These are phyloP conservation scores for Pavo muticus DNA, from an alignment of 2,113 vertebrate species.

Conservation along the genomic window DNA sequence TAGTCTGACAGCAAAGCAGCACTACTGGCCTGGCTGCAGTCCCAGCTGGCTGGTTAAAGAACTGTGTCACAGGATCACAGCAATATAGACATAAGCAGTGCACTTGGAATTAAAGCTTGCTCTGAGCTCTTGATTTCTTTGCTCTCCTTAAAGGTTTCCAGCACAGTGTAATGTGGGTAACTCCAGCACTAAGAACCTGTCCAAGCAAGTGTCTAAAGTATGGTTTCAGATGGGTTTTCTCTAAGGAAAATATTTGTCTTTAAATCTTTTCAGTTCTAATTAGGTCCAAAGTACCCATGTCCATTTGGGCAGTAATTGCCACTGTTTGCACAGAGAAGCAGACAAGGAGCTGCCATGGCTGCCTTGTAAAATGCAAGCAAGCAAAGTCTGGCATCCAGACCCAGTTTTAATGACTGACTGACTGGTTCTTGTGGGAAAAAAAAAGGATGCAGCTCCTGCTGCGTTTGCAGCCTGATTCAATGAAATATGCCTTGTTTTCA, in stretches of 20 bases:
- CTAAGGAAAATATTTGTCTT: constrained; percentile 46
- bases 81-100: constrained; percentile 26
- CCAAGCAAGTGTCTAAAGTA: constrained; percentile 6
- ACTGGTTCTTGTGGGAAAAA: not conserved
- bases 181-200: constrained; percentile 17
- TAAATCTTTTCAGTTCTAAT: constrained; percentile 49
- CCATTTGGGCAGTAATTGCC: constrained; percentile 5
- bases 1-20: not conserved
- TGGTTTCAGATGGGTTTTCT: constrained; percentile 40
- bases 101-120: not conserved
- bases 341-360: not conserved
- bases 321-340: not conserved
- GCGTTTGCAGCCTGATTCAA: not conserved
- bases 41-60: constrained; percentile 17
- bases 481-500: not conserved
- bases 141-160: constrained; percentile 23
- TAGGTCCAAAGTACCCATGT: not conserved
- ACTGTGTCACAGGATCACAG: not conserved
- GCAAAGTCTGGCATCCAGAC: not conserved
- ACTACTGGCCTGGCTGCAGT: constrained; percentile 12
- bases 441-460: not conserved
- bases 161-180: not conserved
- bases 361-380: not conserved
- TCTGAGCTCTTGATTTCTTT: constrained; percentile 25
- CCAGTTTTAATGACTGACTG: not conserved